Base-by-base conservation (phyloP, 2,888 invertebrate genomes). In the Neelides folsomi region DNA sequence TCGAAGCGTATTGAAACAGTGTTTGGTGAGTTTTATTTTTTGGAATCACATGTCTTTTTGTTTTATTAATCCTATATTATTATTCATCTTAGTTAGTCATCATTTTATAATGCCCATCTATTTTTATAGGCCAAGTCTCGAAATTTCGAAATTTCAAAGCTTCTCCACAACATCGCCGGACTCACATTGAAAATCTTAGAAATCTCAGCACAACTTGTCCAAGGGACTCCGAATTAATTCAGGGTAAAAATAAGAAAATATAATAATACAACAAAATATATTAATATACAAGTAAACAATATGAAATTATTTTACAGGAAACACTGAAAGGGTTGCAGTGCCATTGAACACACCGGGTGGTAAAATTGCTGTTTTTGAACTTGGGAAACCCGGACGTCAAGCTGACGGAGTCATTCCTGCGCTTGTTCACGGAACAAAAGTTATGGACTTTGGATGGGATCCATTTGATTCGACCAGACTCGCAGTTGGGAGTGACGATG, bases 401-500 rank as follows among this genome's bases (percentile, higher is more conserved):
- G 80, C 83, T 1, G 86, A 88, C 66, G 86, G 83, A 55, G 86
- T 83, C 20, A 82, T 81, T 64, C 85, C 87, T 36, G 86, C 88
- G n/a, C 72, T 95, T 64, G 84, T 93, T 54, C 90, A 94, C 71
- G 85, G 89, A 49, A 83, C 82, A 63, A 83, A 82, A 65, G 81
- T 92, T 37, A 84, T 86, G 78, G 95, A 95, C 73, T 89, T 94
- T 72, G 80, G 82, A 52, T 95, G 89, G 86, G 92, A 94, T 75
- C 94, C 94, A 1, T 93, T 93, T 71, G 77, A 88, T 70, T 76
- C 80, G 61, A 75, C 76, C 48, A 75, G 84, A 48, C 76, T 95
- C 55, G 82, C 87, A 40, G 88, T 89, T 40, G 79, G 79, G 27
- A 89, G 89, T 67, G 94, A 93, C 66, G 89, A 90, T 70, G 93